Percentiles rank a stretch among this genome's conserved stretches.
phyloP scores from a whole-genome alignment of 2,888 invertebrate species.

The Agrotis puta region DNA sequence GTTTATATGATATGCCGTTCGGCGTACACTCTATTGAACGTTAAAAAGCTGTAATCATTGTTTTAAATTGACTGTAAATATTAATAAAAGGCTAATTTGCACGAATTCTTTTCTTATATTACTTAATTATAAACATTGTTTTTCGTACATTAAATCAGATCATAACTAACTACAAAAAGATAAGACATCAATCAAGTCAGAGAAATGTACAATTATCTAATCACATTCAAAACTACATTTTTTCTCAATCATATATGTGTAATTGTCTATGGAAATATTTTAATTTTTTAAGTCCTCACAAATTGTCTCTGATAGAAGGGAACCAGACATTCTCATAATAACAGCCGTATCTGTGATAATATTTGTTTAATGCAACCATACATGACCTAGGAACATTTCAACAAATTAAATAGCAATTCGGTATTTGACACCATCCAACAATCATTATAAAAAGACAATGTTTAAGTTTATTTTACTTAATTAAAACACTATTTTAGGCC shows the following conservation, averaged over 20 bases:
- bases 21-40: not conserved
- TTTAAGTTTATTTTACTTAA: not conserved
- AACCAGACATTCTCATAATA: not conserved
- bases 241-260: slow-evolving; percentile 14
- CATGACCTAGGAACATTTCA: not conserved
- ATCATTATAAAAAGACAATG: not conserved
- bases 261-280: slow-evolving; percentile 15
- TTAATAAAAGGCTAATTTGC: slow-evolving; percentile 39
- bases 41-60: slow-evolving; percentile 20
- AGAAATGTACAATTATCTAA: slow-evolving; percentile 29
- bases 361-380: no score
- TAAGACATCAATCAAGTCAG: slow-evolving; percentile 23
- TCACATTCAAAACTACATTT: slow-evolving; percentile 35
- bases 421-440: not conserved
- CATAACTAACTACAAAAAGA: slow-evolving; percentile 30
- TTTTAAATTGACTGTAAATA: slow-evolving; percentile 10
- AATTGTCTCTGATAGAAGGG: slow-evolving; percentile 8
- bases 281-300: slow-evolving; percentile 15
- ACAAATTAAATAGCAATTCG: not conserved
- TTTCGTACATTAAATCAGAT: slow-evolving; percentile 29
- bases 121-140: not conserved
- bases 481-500: not conserved
- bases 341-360: not conserved
- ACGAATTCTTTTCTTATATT: slow-evolving; percentile 37
- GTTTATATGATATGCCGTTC: no score